Evolutionary conservation across 1,140 invertebrate genomes (phyloP).

Genomic region (Helicoverpa zea): DNA sequence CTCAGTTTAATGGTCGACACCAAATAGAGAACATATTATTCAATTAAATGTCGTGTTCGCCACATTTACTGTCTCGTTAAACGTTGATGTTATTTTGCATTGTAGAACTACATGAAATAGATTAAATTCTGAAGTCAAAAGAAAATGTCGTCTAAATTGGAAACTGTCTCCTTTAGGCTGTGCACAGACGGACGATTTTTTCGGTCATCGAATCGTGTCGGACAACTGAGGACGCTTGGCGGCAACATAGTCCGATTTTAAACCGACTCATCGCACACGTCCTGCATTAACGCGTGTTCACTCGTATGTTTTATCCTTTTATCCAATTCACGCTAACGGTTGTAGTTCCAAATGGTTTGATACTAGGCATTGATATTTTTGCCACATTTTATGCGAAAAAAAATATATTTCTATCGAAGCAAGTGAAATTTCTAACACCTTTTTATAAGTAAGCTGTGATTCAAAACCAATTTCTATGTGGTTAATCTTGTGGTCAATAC

Average conservation of each 20-base stretch:
- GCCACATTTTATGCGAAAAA: not conserved
- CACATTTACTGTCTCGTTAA: slow-evolving; percentile 34
- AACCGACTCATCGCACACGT: slow-evolving; percentile 28
- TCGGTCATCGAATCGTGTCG: slow-evolving; percentile 5
- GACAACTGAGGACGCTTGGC: not conserved
- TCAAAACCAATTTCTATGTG: no score
- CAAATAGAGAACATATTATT: slow-evolving; percentile 27
- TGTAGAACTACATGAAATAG: slow-evolving; percentile 30
- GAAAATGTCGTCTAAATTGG: slow-evolving; percentile 44
- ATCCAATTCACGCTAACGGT: slow-evolving; percentile 23
- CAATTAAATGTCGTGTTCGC: slow-evolving; percentile 34
- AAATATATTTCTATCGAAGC: no score
- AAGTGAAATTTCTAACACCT: no score
- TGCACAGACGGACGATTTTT: not conserved
- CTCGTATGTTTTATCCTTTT: slow-evolving; percentile 29
- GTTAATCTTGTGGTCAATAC: no score
- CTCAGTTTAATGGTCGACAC: slow-evolving; percentile 2
- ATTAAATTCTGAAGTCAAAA: slow-evolving; percentile 41
- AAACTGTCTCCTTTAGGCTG: slow-evolving; percentile 36
- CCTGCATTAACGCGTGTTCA: slow-evolving; percentile 28
- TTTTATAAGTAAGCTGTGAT: no score
- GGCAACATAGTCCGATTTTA: slow-evolving; percentile 6
- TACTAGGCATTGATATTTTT: slow-evolving; percentile 4
- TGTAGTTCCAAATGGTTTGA: slow-evolving; percentile 1
- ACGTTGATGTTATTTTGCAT: slow-evolving; percentile 30